Evolutionary conservation across 2,113 vertebrate genomes (phyloP).

Genomic region (Melanerpes formicivorus): DNA sequence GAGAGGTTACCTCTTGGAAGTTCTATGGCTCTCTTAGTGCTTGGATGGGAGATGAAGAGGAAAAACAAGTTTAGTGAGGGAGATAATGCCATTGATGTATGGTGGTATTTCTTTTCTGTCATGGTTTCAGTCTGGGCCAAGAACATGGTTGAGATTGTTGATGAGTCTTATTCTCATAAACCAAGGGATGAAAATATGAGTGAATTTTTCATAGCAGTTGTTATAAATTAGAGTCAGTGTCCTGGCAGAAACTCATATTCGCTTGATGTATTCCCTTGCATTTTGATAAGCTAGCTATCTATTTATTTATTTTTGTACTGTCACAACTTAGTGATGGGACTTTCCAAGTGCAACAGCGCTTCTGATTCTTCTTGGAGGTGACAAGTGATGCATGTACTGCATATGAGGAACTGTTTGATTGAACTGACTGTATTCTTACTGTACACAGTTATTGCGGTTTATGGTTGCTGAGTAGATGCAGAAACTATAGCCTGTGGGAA

Average conservation of each 20-base stretch:
- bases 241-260: conserved; percentile 60
- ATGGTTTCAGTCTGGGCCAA: background rate
- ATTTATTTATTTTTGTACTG: background rate
- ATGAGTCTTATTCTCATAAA: background rate
- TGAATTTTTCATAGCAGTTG: background rate
- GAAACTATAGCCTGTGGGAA: background rate
- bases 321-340: background rate
- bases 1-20: background rate
- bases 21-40: background rate
- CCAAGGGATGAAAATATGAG: background rate
- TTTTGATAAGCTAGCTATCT: background rate
- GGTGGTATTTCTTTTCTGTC: background rate
- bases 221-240: background rate
- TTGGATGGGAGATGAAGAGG: background rate
- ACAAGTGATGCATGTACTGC: background rate
- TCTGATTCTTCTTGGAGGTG: background rate
- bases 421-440: background rate
- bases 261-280: background rate
- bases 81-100: background rate
- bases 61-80: background rate
- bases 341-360: background rate
- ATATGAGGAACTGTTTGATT: background rate
- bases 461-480: background rate
- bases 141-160: background rate
- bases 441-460: background rate